phyloP scores from a whole-genome alignment of 2,888 invertebrate species.

The Auanema freiburgensis region DNA sequence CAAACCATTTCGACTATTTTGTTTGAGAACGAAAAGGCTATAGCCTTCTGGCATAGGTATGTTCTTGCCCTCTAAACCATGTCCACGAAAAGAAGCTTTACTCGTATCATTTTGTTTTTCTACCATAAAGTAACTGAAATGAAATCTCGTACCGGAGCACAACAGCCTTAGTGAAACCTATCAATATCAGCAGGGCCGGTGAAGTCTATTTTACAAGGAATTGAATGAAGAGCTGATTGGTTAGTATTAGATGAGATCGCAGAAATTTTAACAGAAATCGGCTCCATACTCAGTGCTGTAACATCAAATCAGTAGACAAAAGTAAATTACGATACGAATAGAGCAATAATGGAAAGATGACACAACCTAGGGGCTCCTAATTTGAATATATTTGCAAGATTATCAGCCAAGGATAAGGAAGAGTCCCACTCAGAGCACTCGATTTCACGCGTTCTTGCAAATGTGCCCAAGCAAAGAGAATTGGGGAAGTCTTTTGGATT shows the following conservation, averaged over 20 bases:
- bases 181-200: constrained; percentile 75
- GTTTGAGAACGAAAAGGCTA: constrained; percentile 16
- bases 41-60: constrained; percentile 14
- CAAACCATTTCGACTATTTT: not conserved
- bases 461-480: no score
- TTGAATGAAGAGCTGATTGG: constrained; percentile 12
- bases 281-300: not conserved
- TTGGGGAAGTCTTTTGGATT: no score
- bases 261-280: not conserved
- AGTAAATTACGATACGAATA: not conserved
- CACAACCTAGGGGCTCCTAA: constrained; percentile 3
- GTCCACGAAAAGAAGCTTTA: constrained; percentile 21
- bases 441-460: not conserved
- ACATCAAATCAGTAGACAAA: not conserved
- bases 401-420: no score
- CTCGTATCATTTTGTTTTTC: constrained; percentile 1
- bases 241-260: not conserved
- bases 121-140: constrained; percentile 64
- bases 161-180: constrained; percentile 71
- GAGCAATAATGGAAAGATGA: not conserved
- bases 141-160: not conserved
- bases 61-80: constrained; percentile 21
- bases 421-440: not conserved
- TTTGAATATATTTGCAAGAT: no score
- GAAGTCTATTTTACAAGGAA: constrained; percentile 21